Evolutionary conservation across 1,140 invertebrate species (phyloP).

Genomic region (Globodera ellingtonae): DNA sequence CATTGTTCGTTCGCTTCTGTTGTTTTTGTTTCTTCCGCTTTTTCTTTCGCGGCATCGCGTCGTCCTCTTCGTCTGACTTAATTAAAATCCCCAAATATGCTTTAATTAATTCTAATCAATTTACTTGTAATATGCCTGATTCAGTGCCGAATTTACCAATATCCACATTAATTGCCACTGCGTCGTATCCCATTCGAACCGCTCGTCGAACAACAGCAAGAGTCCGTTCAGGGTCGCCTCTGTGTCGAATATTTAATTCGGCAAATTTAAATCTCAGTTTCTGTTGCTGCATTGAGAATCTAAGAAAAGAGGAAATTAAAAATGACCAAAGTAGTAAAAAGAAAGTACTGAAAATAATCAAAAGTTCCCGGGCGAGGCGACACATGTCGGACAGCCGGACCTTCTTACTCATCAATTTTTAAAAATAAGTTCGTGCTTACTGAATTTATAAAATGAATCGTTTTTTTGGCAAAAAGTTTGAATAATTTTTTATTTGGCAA

Average conservation of each 20-base stretch:
- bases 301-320: no score
- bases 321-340: no score
- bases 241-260: conserved; percentile 59
- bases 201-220: conserved; percentile 55
- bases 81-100: not conserved
- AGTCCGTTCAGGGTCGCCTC: conserved; percentile 54
- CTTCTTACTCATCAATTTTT: no score
- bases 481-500: no score
- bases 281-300: not conserved
- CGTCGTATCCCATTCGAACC: conserved; percentile 62
- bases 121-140: not conserved
- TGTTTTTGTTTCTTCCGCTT: conserved; percentile 44
- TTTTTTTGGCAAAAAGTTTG: no score
- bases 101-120: not conserved
- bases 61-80: conserved; percentile 26
- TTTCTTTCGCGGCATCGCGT: conserved; percentile 43
- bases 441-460: not conserved
- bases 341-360: no score
- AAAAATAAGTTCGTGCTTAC: not conserved
- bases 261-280: conserved; percentile 57
- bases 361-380: no score
- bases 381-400: no score
- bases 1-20: conserved; percentile 19
- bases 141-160: conserved; percentile 4
- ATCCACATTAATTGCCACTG: conserved; percentile 30